These are phyloP conservation scores for Antitype chi DNA, from an alignment of 2,888 invertebrate genomes.

Conservation along the genomic window DNA sequence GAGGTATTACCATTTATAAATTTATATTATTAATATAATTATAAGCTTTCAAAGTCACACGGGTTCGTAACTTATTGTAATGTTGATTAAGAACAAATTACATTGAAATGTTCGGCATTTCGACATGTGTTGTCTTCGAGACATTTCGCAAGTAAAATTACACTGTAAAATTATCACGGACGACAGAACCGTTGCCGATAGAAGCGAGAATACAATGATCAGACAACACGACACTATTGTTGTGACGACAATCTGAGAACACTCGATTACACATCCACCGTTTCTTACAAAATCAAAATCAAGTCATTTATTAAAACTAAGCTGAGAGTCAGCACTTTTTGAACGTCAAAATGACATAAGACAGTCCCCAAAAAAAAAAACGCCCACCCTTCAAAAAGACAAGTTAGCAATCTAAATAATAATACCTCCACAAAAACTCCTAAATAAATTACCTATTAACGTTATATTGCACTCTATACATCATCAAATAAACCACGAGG, in stretches of 20 bases:
- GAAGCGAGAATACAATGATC: too few species aligned
- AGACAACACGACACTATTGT: too few species aligned
- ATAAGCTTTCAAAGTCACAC: not conserved
- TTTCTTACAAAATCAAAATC: too few species aligned
- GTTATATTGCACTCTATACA: constrained; percentile 88
- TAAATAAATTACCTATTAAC: constrained; percentile 25
- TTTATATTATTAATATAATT: not conserved
- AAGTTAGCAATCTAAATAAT: constrained; percentile 2
- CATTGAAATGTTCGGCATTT: not conserved
- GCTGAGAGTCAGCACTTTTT: too few species aligned
- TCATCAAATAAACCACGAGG: constrained; percentile 96
- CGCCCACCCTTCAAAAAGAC: too few species aligned
- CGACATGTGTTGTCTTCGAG: not conserved
- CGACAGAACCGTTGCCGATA: not conserved
- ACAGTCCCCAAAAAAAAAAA: too few species aligned
- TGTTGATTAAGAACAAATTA: not conserved
- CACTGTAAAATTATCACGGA: not conserved
- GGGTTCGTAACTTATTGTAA: not conserved
- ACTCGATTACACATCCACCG: not conserved
- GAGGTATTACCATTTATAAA: constrained; percentile 53
- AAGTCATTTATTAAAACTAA: too few species aligned
- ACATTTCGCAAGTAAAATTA: not conserved
- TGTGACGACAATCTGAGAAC: not conserved
- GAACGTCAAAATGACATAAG: too few species aligned
- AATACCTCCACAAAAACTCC: constrained; percentile 43